phyloP scores from a whole-genome alignment of 2,797 vertebrate genomes.

The Rhadinocentrus ornatus region DNA sequence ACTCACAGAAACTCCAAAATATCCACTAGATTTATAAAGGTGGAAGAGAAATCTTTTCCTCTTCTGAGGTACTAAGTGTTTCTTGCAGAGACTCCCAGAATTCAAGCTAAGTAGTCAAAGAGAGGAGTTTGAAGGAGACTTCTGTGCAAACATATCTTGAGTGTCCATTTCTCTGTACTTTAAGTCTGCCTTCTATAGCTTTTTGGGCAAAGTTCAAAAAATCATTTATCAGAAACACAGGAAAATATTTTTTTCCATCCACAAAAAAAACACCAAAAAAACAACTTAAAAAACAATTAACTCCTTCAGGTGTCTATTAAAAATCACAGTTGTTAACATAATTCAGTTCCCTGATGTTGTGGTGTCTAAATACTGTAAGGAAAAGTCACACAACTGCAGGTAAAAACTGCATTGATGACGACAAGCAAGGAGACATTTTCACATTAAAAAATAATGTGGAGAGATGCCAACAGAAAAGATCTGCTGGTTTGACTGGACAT shows the following conservation, averaged over 20 bases:
- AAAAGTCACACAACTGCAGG: background rate
- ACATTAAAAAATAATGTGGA: conserved; percentile 2
- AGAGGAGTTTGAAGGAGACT: conserved; percentile 19
- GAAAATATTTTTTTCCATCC: conserved; percentile 16
- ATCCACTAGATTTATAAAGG: conserved; percentile 74
- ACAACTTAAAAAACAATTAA: conserved; percentile 23
- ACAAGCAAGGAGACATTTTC: background rate
- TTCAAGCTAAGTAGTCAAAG: conserved; percentile 35
- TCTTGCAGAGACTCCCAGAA: conserved; percentile 28
- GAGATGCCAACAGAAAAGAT: conserved; percentile 14
- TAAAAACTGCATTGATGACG: background rate
- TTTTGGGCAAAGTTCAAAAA: background rate
- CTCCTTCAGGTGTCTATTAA: conserved; percentile 10
- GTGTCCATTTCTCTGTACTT: conserved; percentile 17
- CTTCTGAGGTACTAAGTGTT: conserved; percentile 27
- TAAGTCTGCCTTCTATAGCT: conserved; percentile 17
- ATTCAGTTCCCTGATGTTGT: background rate
- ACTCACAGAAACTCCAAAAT: conserved; percentile 69
- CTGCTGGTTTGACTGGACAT: conserved; percentile 33
- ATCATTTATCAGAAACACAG: conserved; percentile 21
- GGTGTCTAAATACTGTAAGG: background rate
- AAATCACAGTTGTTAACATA: conserved; percentile 12
- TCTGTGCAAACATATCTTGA: conserved; percentile 31
- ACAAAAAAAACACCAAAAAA: background rate
- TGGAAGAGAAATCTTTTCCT: conserved; percentile 47